Base-by-base conservation (phyloP, 1,140 invertebrate genomes). In the Battus philenor region DNA sequence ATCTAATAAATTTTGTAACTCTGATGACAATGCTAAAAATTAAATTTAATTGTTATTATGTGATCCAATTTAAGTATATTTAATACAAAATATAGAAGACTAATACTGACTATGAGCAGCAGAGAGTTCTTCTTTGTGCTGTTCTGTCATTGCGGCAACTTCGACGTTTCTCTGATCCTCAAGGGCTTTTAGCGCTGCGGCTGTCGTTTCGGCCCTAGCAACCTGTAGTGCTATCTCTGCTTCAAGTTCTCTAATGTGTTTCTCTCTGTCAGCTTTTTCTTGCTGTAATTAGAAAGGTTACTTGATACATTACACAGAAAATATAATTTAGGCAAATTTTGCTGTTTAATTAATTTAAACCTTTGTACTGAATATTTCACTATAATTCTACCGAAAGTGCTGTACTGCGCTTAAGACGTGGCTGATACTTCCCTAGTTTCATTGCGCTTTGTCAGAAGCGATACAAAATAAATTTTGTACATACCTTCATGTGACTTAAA, bases 1-100 rank as follows among this genome's bases (percentile, higher is more conserved):
- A 54, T 87, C 80, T 30, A 87, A 56, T 15, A 87, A 58, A 43
- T 86, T 87, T 45, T 87, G 86, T 17, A 87, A 62, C 71, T 87
- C 80, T 24, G 80, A 70, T 34, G 84, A 82, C 38, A 87, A 59
- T 30, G 74, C 84, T 87, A 56, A 34, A 81, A 74, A 57, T 31
- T 38, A 18, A 52, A 44, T 54, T 11, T 46, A 33, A 38, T 52
- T 47, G 20, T 47, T 7, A 41, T 44, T 33, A 51, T 38, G 17
- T n/a, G n/a, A n/a, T n/a, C n/a, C n/a, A n/a, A n/a, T n/a, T n/a
- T n/a, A n/a, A n/a, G n/a, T n/a, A n/a, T n/a, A n/a, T n/a, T n/a
- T n/a, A n/a, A n/a, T n/a, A n/a, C n/a, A n/a, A n/a, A n/a, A n/a
- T 20, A 6, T 6, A 20, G 18, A 9, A 33, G 10, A 17, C 4